A percentile compares a stretch with the other conserved stretches of the same genome.
These are phyloP conservation scores for Phoebastria nigripes DNA, from an alignment of 2,797 vertebrate species.

Conservation along the genomic window DNA sequence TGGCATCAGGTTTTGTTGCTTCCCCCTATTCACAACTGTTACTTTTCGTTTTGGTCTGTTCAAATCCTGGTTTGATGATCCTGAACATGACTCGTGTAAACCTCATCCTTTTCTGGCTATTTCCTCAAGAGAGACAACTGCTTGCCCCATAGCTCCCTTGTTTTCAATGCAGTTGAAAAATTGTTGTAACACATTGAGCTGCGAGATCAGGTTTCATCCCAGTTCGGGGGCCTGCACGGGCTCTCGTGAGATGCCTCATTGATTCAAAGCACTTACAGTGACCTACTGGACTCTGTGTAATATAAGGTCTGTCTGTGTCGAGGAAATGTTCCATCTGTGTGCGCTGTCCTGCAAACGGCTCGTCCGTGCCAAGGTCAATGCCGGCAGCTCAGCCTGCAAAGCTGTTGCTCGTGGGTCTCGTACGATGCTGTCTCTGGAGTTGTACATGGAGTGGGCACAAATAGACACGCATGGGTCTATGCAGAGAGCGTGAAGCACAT, in stretches of 20 bases:
- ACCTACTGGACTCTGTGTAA: conserved; percentile 42
- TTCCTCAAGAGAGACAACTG: conserved; percentile 31
- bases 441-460: neutral
- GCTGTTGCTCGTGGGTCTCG: neutral
- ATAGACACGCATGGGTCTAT: rapidly evolving
- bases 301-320: neutral
- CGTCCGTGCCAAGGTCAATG: neutral
- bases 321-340: conserved; percentile 58
- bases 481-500: neutral
- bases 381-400: neutral
- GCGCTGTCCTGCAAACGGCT: rapidly evolving
- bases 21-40: neutral
- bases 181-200: conserved; percentile 54
- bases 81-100: neutral
- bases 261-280: conserved; percentile 58
- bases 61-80: neutral
- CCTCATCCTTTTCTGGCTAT: neutral
- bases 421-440: rapidly evolving
- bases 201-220: conserved; percentile 27
- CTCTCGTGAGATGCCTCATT: conserved; percentile 51
- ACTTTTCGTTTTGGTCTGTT: neutral
- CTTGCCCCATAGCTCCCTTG: neutral
- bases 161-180: conserved; percentile 53
- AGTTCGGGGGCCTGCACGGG: neutral
- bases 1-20: neutral